Percentiles rank a stretch among this genome's conserved stretches.
phyloP scores from a whole-genome alignment of 2,797 vertebrate species.

The Percopsis omiscomaycus region DNA sequence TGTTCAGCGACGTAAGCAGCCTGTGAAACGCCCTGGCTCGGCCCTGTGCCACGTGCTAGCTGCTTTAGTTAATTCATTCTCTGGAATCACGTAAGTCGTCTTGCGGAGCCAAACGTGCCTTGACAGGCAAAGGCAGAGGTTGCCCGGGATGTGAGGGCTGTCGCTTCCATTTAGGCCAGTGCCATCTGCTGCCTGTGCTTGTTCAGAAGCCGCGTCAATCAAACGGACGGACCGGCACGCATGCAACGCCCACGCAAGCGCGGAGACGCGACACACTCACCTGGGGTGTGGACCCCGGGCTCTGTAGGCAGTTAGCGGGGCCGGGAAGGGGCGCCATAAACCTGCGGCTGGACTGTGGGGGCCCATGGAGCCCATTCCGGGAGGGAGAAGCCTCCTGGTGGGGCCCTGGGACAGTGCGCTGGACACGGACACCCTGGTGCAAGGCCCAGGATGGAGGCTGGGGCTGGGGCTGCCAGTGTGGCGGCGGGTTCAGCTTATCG shows the following conservation, averaged over 20 bases:
- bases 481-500: slow-evolving; percentile 63
- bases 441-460: slow-evolving; percentile 56
- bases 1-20: slow-evolving; percentile 49
- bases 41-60: slow-evolving; percentile 40
- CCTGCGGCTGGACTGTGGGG: slow-evolving; percentile 46
- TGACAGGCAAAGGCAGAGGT: slow-evolving; percentile 58
- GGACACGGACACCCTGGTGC: slow-evolving; percentile 63
- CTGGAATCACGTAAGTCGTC: slow-evolving; percentile 32
- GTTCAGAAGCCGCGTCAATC: slow-evolving; percentile 59
- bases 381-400: slow-evolving; percentile 47
- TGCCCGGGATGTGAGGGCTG: slow-evolving; percentile 62
- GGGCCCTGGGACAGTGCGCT: slow-evolving; percentile 40
- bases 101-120: slow-evolving; percentile 50
- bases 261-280: slow-evolving; percentile 34
- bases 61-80: slow-evolving; percentile 39
- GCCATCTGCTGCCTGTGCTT: slow-evolving; percentile 50
- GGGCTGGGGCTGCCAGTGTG: slow-evolving; percentile 52
- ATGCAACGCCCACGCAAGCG: slow-evolving; percentile 9
- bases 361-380: slow-evolving; percentile 26
- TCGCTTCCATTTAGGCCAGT: slow-evolving; percentile 67
- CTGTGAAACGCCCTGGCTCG: slow-evolving; percentile 31
- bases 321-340: slow-evolving; percentile 55
- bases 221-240: slow-evolving; percentile 25
- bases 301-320: slow-evolving; percentile 46
- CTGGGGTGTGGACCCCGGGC: slow-evolving; percentile 60